Evolutionary conservation across 2,113 vertebrate species (phyloP).

Genomic region (Copsychus sechellarum): DNA sequence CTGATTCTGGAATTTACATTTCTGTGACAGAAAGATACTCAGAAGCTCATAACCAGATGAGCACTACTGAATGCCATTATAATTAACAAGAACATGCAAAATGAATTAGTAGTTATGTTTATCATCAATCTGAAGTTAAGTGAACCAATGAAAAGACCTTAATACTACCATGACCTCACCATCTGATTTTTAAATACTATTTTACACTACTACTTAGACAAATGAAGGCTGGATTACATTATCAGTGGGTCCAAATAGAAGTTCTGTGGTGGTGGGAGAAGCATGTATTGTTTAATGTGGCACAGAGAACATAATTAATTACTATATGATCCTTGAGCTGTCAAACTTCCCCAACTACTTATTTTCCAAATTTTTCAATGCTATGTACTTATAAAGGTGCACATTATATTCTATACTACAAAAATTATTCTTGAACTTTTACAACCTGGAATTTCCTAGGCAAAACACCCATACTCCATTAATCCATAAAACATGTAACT

Average conservation of each 20-base stretch:
- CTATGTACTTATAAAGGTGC: not conserved
- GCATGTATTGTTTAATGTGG: not conserved
- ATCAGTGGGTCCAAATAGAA: not conserved
- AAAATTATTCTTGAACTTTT: not conserved
- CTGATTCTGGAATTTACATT: not conserved
- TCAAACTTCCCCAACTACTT: not conserved
- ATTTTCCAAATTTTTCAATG: not conserved
- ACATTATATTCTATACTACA: not conserved
- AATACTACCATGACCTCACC: not conserved
- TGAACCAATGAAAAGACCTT: constrained; percentile 19
- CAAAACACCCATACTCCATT: not conserved
- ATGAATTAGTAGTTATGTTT: constrained; percentile 37
- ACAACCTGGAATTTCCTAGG: not conserved
- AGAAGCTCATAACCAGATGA: not conserved
- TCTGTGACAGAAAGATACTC: not conserved
- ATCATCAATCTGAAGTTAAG: constrained; percentile 38
- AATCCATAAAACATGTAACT: not conserved
- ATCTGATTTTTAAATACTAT: constrained; percentile 1
- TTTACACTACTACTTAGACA: not conserved
- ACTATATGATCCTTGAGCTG: not conserved
- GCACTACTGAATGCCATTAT: not conserved
- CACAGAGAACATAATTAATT: not conserved
- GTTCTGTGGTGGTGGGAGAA: not conserved
- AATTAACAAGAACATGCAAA: constrained; percentile 55
- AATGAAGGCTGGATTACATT: not conserved